Evolutionary conservation across 23 tunicate genomes (phyloP).

Genomic region (Botrylloides violaceus): DNA sequence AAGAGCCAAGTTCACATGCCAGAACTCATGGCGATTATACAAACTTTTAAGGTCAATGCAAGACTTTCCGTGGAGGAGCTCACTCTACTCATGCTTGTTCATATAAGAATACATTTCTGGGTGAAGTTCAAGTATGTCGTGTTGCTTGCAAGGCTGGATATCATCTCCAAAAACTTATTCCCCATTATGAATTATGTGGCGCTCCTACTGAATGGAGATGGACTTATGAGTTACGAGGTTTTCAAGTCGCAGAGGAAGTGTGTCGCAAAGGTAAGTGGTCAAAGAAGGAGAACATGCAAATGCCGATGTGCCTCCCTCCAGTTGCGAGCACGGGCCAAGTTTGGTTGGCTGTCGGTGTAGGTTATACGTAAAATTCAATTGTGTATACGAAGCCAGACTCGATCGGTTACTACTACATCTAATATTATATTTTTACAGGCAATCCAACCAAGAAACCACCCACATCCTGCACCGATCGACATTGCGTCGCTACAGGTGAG

Average conservation of each 20-base stretch:
- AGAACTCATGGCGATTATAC: no score
- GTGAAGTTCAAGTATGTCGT: background rate
- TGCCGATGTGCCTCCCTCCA: no score
- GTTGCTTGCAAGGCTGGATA: slow-evolving; percentile 16
- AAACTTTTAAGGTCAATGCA: slow-evolving; percentile 4
- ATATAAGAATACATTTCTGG: slow-evolving; percentile 8
- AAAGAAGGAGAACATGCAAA: no score
- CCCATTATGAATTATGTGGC: slow-evolving; percentile 66
- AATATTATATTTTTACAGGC: slow-evolving; percentile 40
- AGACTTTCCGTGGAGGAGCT: background rate
- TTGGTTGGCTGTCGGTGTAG: no score
- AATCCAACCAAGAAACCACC: background rate
- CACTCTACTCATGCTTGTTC: background rate
- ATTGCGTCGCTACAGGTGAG: slow-evolving; percentile 77
- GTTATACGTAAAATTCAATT: no score
- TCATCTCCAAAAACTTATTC: slow-evolving; percentile 16
- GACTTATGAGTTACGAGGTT: slow-evolving; percentile 51
- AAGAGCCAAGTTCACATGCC: no score
- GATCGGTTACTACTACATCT: no score
- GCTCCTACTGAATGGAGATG: slow-evolving; percentile 57
- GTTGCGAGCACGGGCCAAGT: no score
- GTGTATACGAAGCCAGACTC: no score
- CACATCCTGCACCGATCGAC: slow-evolving; percentile 40
- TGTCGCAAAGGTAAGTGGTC: slow-evolving; percentile 42
- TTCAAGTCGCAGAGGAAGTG: slow-evolving; percentile 9